These are phyloP conservation scores for Drosophila lacicola DNA, from an alignment of 2,888 invertebrate genomes.

Conservation along the genomic window DNA sequence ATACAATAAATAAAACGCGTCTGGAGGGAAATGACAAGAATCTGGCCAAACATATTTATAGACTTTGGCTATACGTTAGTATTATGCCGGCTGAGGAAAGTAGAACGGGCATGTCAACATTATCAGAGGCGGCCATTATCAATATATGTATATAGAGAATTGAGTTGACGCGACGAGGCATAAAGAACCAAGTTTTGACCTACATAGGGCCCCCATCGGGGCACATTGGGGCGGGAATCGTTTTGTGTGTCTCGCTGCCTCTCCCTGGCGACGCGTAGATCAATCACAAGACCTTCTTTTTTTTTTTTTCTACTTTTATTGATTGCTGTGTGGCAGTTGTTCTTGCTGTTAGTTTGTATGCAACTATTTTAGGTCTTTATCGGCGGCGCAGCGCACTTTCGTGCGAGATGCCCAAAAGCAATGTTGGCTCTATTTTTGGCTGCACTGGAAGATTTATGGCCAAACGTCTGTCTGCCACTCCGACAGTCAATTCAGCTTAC, in stretches of 20 bases:
- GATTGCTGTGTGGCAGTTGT: slow-evolving; percentile 26
- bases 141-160: slow-evolving; percentile 19
- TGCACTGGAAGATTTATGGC: slow-evolving; percentile 69
- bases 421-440: slow-evolving; percentile 67
- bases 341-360: background rate
- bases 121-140: slow-evolving; percentile 58
- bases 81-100: slow-evolving; percentile 7
- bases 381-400: slow-evolving; percentile 22
- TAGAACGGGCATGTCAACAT: slow-evolving; percentile 13
- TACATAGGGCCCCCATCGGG: slow-evolving; percentile 32
- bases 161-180: slow-evolving; percentile 39
- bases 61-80: background rate
- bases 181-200: slow-evolving; percentile 59
- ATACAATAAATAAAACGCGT: slow-evolving; percentile 50
- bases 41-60: slow-evolving; percentile 29
- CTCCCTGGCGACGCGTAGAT: slow-evolving; percentile 54
- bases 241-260: slow-evolving; percentile 6
- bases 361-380: slow-evolving; percentile 44
- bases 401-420: slow-evolving; percentile 22
- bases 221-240: slow-evolving; percentile 3
- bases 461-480: slow-evolving; percentile 56
- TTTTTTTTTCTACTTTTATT: slow-evolving; percentile 43
- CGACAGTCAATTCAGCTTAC: slow-evolving; percentile 58
- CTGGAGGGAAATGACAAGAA: slow-evolving; percentile 21
- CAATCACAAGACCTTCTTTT: slow-evolving; percentile 57